Conservation (phyloP, 2,888 invertebrate genomes). For the Drosophila lacicola region DNA sequence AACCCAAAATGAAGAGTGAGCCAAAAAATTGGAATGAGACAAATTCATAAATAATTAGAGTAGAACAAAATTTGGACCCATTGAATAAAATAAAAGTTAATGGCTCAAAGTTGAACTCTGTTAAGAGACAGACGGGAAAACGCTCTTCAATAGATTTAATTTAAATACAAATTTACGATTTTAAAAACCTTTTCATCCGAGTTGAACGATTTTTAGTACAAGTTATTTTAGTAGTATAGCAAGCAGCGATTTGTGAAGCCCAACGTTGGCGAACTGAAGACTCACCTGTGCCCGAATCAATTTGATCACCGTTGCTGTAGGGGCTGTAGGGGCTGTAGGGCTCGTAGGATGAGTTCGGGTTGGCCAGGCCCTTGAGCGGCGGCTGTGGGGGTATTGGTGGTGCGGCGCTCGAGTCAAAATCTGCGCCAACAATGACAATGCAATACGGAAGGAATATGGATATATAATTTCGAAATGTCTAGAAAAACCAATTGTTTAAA, state of each 20-base stretch:
- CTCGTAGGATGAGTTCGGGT: conserved; percentile 83
- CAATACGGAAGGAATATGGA: conserved; percentile 35
- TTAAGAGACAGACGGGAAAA: no score
- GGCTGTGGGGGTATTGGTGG: conserved; percentile 87
- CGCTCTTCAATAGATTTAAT: not conserved
- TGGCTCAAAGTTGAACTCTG: not conserved
- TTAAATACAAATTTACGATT: not conserved
- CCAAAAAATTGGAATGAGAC: no score
- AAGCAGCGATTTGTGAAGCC: conserved; percentile 12
- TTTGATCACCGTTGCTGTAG: conserved; percentile 48
- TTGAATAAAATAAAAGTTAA: no score
- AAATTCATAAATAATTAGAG: no score
- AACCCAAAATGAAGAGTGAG: no score
- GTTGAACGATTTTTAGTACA: conserved; percentile 4
- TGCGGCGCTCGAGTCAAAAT: conserved; percentile 80
- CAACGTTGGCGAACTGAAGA: conserved; percentile 5
- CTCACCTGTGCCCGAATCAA: conserved; percentile 52
- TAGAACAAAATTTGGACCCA: no score
- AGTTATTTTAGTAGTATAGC: conserved; percentile 19
- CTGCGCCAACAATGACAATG: conserved; percentile 70
- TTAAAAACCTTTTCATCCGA: not conserved
- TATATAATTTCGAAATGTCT: conserved; percentile 50
- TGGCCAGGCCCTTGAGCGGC: conserved; percentile 87
- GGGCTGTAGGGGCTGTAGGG: conserved; percentile 81
- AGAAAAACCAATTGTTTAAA: conserved; percentile 49